These are phyloP conservation scores for Nebria salina DNA, from an alignment of 2,888 invertebrate genomes.

Conservation along the genomic window DNA sequence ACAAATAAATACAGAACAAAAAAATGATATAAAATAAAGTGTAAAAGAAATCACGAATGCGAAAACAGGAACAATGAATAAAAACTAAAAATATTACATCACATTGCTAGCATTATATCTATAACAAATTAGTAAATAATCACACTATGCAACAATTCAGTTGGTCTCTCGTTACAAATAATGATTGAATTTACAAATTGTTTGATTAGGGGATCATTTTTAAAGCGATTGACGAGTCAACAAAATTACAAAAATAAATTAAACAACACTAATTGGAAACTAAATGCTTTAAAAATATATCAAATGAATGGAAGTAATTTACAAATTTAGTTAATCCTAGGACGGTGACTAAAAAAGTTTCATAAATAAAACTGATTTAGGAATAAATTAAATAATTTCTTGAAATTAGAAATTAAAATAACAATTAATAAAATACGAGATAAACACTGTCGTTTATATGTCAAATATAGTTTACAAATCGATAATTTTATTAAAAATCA, in stretches of 20 bases:
- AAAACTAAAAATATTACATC: constrained; percentile 12
- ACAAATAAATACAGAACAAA: constrained; percentile 32
- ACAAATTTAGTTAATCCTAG: not conserved
- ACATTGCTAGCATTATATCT: constrained; percentile 2
- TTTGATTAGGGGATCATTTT: too few species aligned
- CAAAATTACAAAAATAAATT: not conserved
- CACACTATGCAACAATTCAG: constrained; percentile 8
- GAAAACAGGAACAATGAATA: not conserved
- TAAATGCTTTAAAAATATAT: too few species aligned
- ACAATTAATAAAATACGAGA: too few species aligned
- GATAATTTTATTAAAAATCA: too few species aligned
- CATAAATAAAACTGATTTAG: not conserved
- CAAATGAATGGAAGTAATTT: not conserved
- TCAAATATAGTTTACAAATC: too few species aligned
- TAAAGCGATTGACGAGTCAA: too few species aligned
- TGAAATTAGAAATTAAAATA: not conserved
- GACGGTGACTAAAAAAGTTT: not conserved
- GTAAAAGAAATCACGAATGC: not conserved
- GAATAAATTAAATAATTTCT: not conserved
- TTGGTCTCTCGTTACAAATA: not conserved
- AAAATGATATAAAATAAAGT: constrained; percentile 12
- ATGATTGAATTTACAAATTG: too few species aligned
- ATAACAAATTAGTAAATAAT: not conserved
- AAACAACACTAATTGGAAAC: not conserved
- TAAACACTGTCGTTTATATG: too few species aligned